Base-by-base conservation (phyloP, 2,113 vertebrate species). In the Calidris pugnax region DNA sequence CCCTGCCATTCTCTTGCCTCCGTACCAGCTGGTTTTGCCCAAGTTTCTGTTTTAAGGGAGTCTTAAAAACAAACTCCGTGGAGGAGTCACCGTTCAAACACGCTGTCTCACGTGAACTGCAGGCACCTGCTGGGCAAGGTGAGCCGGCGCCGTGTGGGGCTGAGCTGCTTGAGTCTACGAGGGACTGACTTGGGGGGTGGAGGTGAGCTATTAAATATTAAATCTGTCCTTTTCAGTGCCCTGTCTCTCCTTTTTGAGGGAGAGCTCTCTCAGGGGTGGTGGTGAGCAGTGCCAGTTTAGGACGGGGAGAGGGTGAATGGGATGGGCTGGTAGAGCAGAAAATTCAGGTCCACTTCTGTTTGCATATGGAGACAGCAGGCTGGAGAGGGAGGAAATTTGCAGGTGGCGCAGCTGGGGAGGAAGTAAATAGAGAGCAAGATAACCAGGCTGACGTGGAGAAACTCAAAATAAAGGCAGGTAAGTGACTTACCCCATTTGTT, bases 1-100 rank as follows among this genome's bases (percentile, higher is more conserved):
- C 69, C 67, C 39, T 68, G 16, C 71, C 41, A 2, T 16, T 72
- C 13, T 60, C 27, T 47, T 43, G 55, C 62, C 28, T 68, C 84
- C 0, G 0, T 33, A 41, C 45, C 82, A 41, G 48, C 27, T 71
- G 0, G 0, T 51, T 71, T 26, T 63, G 63, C n/a, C 39, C 0
- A 0, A 17, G n/a, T 74, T 93, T 66, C 12, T 20, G 1, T 51
- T 23, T 23, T 32, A 8, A 45, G 66, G 2, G 18, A 3, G 23
- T 66, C 88, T 35, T 39, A 39, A 39, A 39, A 39, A 39, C 37
- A 39, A 51, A 27, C 76, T 80, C 30, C 27, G 6, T 0, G 5
- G 55, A 72, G 60, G 59, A 68, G 33, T 48, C 17, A 1, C 43
- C 3, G 6, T 13, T 68, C 55, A 32, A 1, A 43, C 26, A 18